Evolutionary conservation across 2,888 invertebrate species (phyloP), one percentile per base, ranked within the genome.

Genomic region (Flexamia atlantica): DNA sequence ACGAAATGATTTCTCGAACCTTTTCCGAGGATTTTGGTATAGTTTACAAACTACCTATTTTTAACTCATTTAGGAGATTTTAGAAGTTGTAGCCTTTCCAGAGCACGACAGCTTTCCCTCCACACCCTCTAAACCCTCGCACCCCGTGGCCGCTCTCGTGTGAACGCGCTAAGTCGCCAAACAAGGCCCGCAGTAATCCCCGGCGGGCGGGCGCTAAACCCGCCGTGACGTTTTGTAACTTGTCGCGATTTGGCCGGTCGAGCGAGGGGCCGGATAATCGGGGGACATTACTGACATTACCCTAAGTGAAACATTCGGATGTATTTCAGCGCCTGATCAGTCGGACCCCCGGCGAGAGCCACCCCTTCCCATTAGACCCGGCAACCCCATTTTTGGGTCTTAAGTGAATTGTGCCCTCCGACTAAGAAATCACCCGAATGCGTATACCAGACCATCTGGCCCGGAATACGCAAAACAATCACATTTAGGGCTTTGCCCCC

Each of bases 251-350:
- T 79, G 57, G 79, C 53, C 57, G 20, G 79, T 53, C 53, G 50
- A 79, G 28, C 79, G 32, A n/a, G 82, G 50, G 46, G 70, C 46
- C 68, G 46, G 83, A n/a, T n/a, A n/a, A n/a, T n/a, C n/a, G n/a
- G n/a, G n/a, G n/a, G n/a, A n/a, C n/a, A n/a, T n/a, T n/a, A n/a
- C n/a, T n/a, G n/a, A 82, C 82, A 82, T 85, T 83, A 83, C 74
- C 46, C 84, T 84, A 85, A 85, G 85, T 85, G 85, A 84, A 85
- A 85, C 85, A 85, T 85, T 85, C 81, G 85, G 85, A 85, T 83
- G 85, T 83, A 82, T 84, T 85, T 85, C 85, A 84, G 81, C 81
- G 84, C 79, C 57, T 84, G 85, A 85, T 85, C 84, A 79, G 83
- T 83, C 76, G 50, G 28, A 30, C 46, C 64, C 70, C 64, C 68